Percentiles rank a stretch among this genome's conserved stretches.
Conservation (phyloP, 2,797 vertebrate species). For the Craterocephalus amniculus region DNA sequence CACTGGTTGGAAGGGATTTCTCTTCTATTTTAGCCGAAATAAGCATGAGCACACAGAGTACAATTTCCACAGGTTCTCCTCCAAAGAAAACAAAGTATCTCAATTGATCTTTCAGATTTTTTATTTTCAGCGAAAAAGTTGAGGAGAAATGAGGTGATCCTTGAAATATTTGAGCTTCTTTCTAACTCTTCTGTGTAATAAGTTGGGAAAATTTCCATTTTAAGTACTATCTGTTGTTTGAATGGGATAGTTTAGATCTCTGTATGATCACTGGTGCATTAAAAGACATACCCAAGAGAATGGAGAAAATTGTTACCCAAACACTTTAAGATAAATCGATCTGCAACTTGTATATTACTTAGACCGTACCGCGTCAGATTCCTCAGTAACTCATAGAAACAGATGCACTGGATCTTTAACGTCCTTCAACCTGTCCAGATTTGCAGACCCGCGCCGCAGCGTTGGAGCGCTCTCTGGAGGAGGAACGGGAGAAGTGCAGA, state of each 20-base stretch:
- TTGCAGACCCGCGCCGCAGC: conserved; percentile 69
- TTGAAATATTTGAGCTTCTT: neutral
- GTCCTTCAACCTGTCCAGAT: conserved; percentile 53
- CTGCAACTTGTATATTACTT: neutral
- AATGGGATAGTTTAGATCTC: neutral
- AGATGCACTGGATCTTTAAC: neutral
- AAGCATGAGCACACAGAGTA: neutral
- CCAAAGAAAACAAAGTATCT: neutral
- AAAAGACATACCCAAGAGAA: conserved; percentile 23
- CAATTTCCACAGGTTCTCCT: neutral
- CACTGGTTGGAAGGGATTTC: conserved; percentile 27
- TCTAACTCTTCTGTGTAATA: neutral
- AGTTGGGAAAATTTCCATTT: neutral
- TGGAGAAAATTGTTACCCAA: neutral
- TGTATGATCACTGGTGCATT: conserved; percentile 1
- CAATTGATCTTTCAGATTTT: neutral
- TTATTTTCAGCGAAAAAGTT: neutral
- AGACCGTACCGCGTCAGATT: neutral
- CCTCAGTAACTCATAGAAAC: neutral
- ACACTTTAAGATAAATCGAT: neutral
- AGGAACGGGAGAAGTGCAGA: conserved; percentile 75
- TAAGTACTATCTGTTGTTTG: neutral
- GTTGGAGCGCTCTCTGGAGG: conserved; percentile 80
- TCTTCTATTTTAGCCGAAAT: conserved; percentile 10
- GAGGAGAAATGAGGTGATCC: neutral